Evolutionary conservation across 2,113 vertebrate genomes (phyloP), one percentile per base, ranked within the genome.

Genomic region (Eublepharis macularius): DNA sequence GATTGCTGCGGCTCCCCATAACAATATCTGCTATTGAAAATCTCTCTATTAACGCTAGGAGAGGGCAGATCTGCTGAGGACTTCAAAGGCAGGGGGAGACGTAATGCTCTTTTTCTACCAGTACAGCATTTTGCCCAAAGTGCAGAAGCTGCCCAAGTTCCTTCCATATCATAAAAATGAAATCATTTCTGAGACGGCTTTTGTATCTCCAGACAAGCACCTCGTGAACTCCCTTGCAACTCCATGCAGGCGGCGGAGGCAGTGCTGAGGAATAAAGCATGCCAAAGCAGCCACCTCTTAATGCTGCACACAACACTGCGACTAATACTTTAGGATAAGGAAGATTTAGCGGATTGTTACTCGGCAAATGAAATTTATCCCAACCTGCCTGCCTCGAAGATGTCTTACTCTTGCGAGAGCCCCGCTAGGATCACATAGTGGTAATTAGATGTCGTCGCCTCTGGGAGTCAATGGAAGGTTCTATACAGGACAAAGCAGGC

Each of bases 301-400:
- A 79, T 63, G 72, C 68, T 78, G 66, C 24, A 74, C 73, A 36
- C 29, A 74, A 47, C 4, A 29, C 13, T 32, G 51, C 54, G 73
- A 63, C 76, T 74, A 63, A 49, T 72, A 79, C 24, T 21, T 49
- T 9, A 45, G 39, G 68, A 63, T 29, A 54, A 86, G n/a, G 77
- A 73, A 74, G 69, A 73, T 80, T 85, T 86, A 65, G n/a, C 26
- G n/a, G n/a, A 39, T 39, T 73, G 41, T 80, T 51, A 73, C 74
- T 80, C 65, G n/a, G 47, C 57, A 74, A 47, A 80, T 72, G 49
- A 85, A 73, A 73, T 80, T 63, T 80, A 32, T 80, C 43, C 54
- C 54, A 74, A 26, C 4, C 45, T 69, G 57, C 21, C 54, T n/a
- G 80, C 13, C 43, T 19, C 21, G 26, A 57, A 78, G 43, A 16